Base-by-base conservation (phyloP, 2,888 invertebrate genomes). In the Phyllotreta cruciferae region DNA sequence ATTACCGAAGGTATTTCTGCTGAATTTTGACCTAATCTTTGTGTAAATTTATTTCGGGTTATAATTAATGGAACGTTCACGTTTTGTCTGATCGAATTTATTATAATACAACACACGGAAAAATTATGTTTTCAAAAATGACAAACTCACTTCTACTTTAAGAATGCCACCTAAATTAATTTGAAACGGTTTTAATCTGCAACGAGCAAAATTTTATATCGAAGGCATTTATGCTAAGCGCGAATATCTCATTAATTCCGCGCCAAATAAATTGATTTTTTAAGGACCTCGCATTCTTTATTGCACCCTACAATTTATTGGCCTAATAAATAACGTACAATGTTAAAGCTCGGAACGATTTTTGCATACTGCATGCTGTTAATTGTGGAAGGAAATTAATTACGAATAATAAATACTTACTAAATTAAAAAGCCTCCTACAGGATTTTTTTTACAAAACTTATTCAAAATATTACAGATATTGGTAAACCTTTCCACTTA, bases 241-340 rank as follows among this genome's bases (percentile, higher is more conserved):
- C 66, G 61, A 63, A 64, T 61, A 66, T 62, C 66, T 66, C 69
- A 67, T 69, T 69, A 65, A 69, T 65, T 63, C 53, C 44, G 62
- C 60, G 60, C 66, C 66, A 60, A 66, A 70, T 66, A 70, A 70
- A 70, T 70, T 62, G 70, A 66, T 64, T 65, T 66, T 66, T 70
- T 65, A 70, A 66, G 62, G 63, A 61, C 65, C 62, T 63, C 45
- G 57, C 62, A 66, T 68, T 70, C 65, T 66, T 70, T 66, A 68
- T 70, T 62, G 55, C 68, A 66, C 70, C 70, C 68, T 70, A 62
- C 61, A 66, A 64, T 69, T 69, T 69, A 69, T 69, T 69, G 64
- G 55, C 60, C 52, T 61, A 54, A 68, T 68, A 64, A 66, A 66
- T 68, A 62, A 64, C 62, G 50, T 54, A 50, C 64, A 34, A 64